A percentile compares a stretch with the other conserved stretches of the same genome.
Evolutionary conservation across 2,888 invertebrate genomes (phyloP).

Genomic region (Uropetala carovei): DNA sequence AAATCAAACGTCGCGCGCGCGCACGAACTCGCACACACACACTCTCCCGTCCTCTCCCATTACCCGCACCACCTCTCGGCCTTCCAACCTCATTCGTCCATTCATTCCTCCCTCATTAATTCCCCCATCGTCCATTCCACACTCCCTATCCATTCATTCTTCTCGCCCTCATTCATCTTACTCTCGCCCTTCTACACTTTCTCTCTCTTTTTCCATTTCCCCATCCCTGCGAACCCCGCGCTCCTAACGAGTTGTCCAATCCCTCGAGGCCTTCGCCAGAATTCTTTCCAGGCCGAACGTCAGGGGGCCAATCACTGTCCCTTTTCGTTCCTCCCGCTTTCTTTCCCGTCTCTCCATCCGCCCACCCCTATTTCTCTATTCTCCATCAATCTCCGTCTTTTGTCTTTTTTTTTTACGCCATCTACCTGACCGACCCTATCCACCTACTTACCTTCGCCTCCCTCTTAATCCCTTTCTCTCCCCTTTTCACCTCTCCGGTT

Average conservation of each 20-base stretch:
- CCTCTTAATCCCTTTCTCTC: too few relatives aligned
- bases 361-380: not conserved
- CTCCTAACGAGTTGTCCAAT: not conserved
- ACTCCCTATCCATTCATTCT: not conserved
- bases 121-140: not conserved
- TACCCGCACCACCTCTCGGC: not conserved
- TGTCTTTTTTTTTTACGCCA: not conserved
- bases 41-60: not conserved
- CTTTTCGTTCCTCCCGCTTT: too few relatives aligned
- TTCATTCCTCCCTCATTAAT: constrained; percentile 16
- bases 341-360: not conserved
- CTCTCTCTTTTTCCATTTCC: not conserved
- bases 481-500: not conserved
- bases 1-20: not conserved
- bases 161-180: not conserved
- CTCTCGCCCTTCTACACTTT: not conserved
- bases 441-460: too few relatives aligned
- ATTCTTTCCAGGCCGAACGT: not conserved
- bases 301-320: not conserved
- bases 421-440: not conserved
- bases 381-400: not conserved
- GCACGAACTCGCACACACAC: not conserved
- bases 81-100: not conserved
- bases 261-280: not conserved
- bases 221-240: not conserved